Evolutionary conservation across 2,888 invertebrate genomes (phyloP).

Genomic region (Athalia circularis): DNA sequence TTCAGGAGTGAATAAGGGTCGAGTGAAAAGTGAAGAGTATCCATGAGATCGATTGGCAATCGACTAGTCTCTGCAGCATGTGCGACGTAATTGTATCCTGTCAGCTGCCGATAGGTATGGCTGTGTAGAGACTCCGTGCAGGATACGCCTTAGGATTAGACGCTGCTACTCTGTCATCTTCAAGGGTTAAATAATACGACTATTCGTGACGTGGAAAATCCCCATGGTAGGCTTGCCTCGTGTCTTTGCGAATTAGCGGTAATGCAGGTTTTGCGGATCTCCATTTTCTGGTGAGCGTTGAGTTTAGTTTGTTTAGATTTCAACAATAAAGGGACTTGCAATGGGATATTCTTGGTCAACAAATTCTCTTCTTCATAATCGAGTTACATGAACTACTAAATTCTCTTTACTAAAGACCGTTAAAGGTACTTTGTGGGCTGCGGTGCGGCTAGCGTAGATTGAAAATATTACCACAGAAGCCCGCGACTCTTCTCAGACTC

Average conservation of each 20-base stretch:
- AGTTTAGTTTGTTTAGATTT: conserved; percentile 28
- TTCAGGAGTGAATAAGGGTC: conserved; percentile 12
- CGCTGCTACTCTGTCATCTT: background rate
- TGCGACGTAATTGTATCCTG: background rate
- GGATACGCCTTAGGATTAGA: background rate
- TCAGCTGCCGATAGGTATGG: too few species aligned
- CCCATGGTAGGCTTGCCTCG: background rate
- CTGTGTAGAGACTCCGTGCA: background rate
- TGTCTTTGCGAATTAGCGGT: conserved; percentile 3
- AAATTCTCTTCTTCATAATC: conserved; percentile 39
- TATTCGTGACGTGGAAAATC: background rate
- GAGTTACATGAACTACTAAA: conserved; percentile 40
- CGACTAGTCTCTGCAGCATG: conserved; percentile 10
- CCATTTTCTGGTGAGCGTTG: conserved; percentile 12
- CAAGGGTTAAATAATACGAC: background rate
- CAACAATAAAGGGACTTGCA: conserved; percentile 27
- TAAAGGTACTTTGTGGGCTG: conserved; percentile 19
- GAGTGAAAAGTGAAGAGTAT: conserved; percentile 18
- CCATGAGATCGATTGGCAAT: conserved; percentile 21
- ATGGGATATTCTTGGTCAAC: conserved; percentile 13
- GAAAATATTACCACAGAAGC: conserved; percentile 41
- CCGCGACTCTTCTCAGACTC: conserved; percentile 17
- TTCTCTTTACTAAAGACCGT: conserved; percentile 29
- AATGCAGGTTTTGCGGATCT: conserved; percentile 1
- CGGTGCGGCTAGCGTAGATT: conserved; percentile 25